Evolutionary conservation across 2,113 vertebrate species (phyloP), one percentile per base, ranked within the genome.

Genomic region (Engraulis encrasicolus): DNA sequence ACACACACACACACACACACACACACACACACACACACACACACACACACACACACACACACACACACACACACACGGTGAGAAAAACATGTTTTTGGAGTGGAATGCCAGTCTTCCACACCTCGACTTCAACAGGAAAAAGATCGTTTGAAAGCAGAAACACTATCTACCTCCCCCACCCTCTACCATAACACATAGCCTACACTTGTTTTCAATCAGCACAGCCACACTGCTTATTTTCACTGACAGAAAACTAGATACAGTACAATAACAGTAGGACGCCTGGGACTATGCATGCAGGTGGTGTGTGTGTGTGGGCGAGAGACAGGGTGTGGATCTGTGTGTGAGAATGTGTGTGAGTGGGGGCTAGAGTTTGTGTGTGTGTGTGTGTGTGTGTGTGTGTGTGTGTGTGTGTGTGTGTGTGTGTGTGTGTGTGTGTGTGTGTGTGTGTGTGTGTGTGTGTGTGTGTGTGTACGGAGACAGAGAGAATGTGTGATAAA

Each of bases 401-500:
- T 17, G 50, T 54, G 50, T 19, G 50, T 54, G 50, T 17, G 0
- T 54, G 9, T 54, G 50, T 54, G 50, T 17, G 50, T 54, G 18
- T 54, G 50, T 54, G 50, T 20, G 7, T 54, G 18, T 54, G 18
- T 54, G 18, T 23, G 54, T 58, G 54, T 58, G 54, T 58, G 54
- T 58, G 54, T 58, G 54, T 58, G 50, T 20, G 52, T 66, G 58
- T 66, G 58, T 66, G 58, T 27, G 58, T 66, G 58, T 66, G 23
- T 23, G 23, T 66, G 58, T 66, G 5, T 66, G 58, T 66, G 11
- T 66, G 9, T 66, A 45, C 3, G 4, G 40, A 45, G 40, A 45
- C 40, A 9, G 9, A 9, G 40, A 34, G 2, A 34, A n/a, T 23
- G 71, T 15, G 49, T 12, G 45, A 11, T 45, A 12, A 9, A 45